Evolutionary conservation across 2,797 vertebrate genomes (phyloP), one percentile per base, ranked within the genome.

Genomic region (Argya squamiceps): DNA sequence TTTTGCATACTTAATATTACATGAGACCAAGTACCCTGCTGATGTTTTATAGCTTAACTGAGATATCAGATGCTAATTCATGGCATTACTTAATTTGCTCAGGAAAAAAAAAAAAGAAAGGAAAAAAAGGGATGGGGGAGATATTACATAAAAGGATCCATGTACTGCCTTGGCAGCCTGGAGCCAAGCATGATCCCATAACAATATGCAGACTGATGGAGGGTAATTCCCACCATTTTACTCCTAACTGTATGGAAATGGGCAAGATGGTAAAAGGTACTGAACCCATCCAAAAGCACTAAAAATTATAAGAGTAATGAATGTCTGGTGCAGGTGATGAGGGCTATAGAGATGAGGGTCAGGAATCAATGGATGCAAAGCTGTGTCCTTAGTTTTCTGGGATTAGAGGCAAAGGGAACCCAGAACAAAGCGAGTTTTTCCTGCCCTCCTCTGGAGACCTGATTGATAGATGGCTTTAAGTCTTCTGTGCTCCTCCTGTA

Each of bases 61-160:
- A 77, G 9, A 21, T 19, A 27, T 37, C 39, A 63, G 23, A 22
- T 52, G 21, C 10, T 37, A 82, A 58, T 47, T 56, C 13, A 21
- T 39, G n/a, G 11, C 9, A 29, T 53, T 67, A 39, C 11, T 46
- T 65, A 37, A 63, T 78, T 82, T 88, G 4, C 29, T 8, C 6
- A 37, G 12, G 2, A 4, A 44, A 58, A 58, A 32, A 26, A 30
- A 22, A 16, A 3, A 2, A 30, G 29, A 30, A 26, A 2, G 4
- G 4, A 37, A 14, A 39, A 39, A 47, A 47, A 47, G 14, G 1
- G 12, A 11, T 9, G 1, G 5, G 1, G 1, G 12, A 3, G 15
- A 10, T 82, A 39, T 24, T 30, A 60, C 23, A 67, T 37, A 3
- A 47, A 78, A 70, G 6, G 15, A 56, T 75, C 11, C 6, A 22